Evolutionary conservation across 2,888 invertebrate species (phyloP), one percentile per base, ranked within the genome.

Genomic region (Cosmia pyralina): DNA sequence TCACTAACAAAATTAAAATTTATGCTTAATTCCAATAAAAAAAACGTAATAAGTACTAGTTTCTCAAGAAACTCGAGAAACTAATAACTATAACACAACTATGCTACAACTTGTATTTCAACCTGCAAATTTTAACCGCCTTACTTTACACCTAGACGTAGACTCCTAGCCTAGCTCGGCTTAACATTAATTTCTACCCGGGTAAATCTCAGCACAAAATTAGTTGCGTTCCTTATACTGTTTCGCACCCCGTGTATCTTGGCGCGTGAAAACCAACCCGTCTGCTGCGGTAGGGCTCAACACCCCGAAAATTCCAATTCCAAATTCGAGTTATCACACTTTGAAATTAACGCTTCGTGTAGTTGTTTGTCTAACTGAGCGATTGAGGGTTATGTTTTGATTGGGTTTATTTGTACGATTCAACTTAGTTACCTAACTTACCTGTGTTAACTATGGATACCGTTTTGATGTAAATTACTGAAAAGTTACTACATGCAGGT

Each of bases 281-380:
- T 82, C 80, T 74, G 70, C 76, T 78, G 84, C 74, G 84, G 84
- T 75, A 74, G 73, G 72, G 73, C 77, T 73, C 71, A 77, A 79
- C 82, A 84, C 88, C 80, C 82, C 82, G 82, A 82, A 87, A 87
- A 89, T 87, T 85, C 79, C 84, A 85, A 85, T 86, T 84, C 83
- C 79, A 83, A 86, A 87, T 87, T 86, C 83, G 80, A 85, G 83
- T 87, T 86, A 85, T 84, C 80, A 79, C 81, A 84, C 86, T 84
- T 76, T 72, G 79, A 79, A 87, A 89, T 88, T 86, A 88, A 87
- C 85, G 84, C 79, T 74, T 81, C 65, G 70, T 79, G 70, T 69
- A 68, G 69, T 69, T 78, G 83, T 82, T 81, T 84, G 74, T 69
- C 55, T 77, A 79, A 64, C 63, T 77, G 48, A 59, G 60, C 68